phyloP scores from a whole-genome alignment of 1,140 invertebrate species.

The Stenopsyche tienmushanensis region DNA sequence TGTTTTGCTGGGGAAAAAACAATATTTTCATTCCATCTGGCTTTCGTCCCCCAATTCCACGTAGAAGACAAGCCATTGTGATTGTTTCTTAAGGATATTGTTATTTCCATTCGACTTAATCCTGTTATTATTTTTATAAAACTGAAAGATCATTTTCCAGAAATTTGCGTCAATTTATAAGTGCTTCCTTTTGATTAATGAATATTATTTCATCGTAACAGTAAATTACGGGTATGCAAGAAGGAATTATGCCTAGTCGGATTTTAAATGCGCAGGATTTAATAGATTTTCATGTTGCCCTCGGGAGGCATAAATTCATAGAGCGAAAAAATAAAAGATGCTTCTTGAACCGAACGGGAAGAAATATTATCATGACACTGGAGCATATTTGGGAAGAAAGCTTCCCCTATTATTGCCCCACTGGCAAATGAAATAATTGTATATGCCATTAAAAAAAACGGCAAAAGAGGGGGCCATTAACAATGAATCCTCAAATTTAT shows the following conservation, averaged over 20 bases:
- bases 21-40: constrained; percentile 1
- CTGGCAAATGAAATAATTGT: background rate
- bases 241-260: constrained; percentile 30
- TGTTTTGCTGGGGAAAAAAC: background rate
- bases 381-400: background rate
- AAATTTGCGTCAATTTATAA: too few relatives aligned
- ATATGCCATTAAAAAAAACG: too few relatives aligned
- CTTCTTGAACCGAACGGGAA: constrained; percentile 18
- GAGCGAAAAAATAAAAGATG: constrained; percentile 28
- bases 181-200: constrained; percentile 15
- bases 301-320: constrained; percentile 39
- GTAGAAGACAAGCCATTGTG: too few relatives aligned
- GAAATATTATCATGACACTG: constrained; percentile 34
- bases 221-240: constrained; percentile 31
- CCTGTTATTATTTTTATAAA: too few relatives aligned
- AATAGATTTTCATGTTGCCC: constrained; percentile 40
- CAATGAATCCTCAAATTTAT: too few relatives aligned
- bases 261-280: constrained; percentile 38
- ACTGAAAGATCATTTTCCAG: too few relatives aligned
- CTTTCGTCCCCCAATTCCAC: background rate
- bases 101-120: too few relatives aligned
- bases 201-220: constrained; percentile 31
- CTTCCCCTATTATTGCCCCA: too few relatives aligned
- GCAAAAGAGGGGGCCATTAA: too few relatives aligned
- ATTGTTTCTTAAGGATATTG: too few relatives aligned